Percentiles rank a stretch among this genome's conserved stretches.
Conservation (phyloP, 2,113 vertebrate species). For the Perca schrenkii region DNA sequence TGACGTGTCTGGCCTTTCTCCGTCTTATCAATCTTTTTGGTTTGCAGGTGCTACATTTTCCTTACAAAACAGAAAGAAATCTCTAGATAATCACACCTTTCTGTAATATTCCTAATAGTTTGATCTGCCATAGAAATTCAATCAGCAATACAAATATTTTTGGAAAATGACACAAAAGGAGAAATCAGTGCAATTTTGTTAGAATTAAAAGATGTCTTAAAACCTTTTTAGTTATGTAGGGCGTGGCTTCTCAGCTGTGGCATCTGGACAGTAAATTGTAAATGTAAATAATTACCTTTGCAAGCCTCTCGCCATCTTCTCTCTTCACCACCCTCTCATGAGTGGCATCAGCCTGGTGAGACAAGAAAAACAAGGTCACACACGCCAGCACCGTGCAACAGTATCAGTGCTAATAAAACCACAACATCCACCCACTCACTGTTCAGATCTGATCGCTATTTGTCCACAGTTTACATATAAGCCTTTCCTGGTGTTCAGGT, state of each 20-base stretch:
- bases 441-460: neutral
- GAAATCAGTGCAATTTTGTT: neutral
- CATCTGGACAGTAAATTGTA: neutral
- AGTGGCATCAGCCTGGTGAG: conserved; percentile 89
- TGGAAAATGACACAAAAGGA: conserved; percentile 2
- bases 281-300: conserved; percentile 85
- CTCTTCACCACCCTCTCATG: conserved; percentile 92
- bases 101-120: conserved; percentile 12
- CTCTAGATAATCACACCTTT: conserved; percentile 19
- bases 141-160: conserved; percentile 17
- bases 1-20: neutral
- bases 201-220: neutral
- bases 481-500: conserved; percentile 22
- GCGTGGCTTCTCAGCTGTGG: neutral
- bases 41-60: conserved; percentile 15
- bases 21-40: conserved; percentile 5
- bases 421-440: neutral
- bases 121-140: conserved; percentile 14
- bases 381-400: neutral
- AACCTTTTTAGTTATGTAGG: neutral
- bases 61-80: conserved; percentile 6
- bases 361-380: conserved; percentile 32
- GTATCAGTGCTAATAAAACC: neutral
- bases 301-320: conserved; percentile 93
- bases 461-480: conserved; percentile 40